Evolutionary conservation across 2,113 vertebrate species (phyloP), one percentile per base, ranked within the genome.

Genomic region (Papio anubis): DNA sequence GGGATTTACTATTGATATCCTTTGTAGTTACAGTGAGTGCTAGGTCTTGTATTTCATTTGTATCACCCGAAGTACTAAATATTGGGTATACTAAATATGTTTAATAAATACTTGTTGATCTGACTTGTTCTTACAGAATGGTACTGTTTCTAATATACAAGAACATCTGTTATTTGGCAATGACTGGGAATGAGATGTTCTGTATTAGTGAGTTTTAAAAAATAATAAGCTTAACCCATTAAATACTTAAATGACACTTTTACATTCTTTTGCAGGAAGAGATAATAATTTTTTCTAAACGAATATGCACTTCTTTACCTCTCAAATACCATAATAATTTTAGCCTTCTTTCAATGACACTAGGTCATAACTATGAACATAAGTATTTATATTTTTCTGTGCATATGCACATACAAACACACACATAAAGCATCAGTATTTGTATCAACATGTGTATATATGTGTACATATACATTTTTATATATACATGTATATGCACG

Each of bases 121-220:
- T 72, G 57, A 96, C 83, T 97, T 97, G 92, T 97, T 96, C 97
- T 97, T 97, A 96, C 86, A 95, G 92, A 92, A 96, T 13, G 17
- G 95, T 89, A 97, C 93, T 97, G 97, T 96, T 97, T 97, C 96
- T 97, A 97, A 95, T 94, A 95, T 82, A 91, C 64, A 93, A 97
- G 92, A 98, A 97, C 98, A 98, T 94, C 90, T 97, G 93, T 73
- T 96, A 94, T 93, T 87, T 94, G 97, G 97, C 97, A 95, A 20
- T 80, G 20, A 90, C 64, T 80, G 59, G 90, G 94, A 96, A 98
- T 96, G 72, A 96, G 90, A 97, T 94, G 94, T 88, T 98, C 96
- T 91, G n/a, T 50, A 89, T 96, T 96, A 94, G 82, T 80, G 82
- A 92, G 43, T 84, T 98, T 97, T 96, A 87, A 72, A 76, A 97